Conservation (phyloP, 2,797 vertebrate species). For the Hoplostethus atlanticus region DNA sequence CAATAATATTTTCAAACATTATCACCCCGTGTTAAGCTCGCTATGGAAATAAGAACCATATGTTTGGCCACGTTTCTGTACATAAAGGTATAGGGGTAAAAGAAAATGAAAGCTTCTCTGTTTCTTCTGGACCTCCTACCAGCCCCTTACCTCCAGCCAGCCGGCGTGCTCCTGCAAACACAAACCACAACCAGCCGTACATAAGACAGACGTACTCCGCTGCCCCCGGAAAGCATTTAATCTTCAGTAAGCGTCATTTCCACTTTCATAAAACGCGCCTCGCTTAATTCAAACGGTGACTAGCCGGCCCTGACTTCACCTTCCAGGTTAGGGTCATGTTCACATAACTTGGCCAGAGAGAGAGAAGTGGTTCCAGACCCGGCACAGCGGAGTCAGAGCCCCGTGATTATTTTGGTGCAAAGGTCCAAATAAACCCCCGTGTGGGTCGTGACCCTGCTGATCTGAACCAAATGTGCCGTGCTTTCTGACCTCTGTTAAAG, state of each 20-base stretch:
- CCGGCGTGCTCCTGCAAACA: constrained; percentile 52
- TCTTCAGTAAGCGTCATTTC: constrained; percentile 50
- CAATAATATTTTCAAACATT: constrained; percentile 60
- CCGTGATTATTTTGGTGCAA: constrained; percentile 78
- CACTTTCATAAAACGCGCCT: constrained; percentile 47
- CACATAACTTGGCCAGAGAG: constrained; percentile 12
- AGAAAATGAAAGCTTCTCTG: constrained; percentile 60
- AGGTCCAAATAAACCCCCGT: constrained; percentile 76
- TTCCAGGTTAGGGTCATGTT: constrained; percentile 54
- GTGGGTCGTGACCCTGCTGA: constrained; percentile 73
- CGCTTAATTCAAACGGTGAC: constrained; percentile 60
- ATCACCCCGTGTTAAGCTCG: constrained; percentile 59
- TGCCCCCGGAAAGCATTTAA: constrained; percentile 40
- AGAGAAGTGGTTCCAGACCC: constrained; percentile 77
- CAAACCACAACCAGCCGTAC: constrained; percentile 54
- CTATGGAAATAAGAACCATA: constrained; percentile 68
- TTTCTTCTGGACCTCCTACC: constrained; percentile 69
- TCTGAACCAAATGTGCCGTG: constrained; percentile 79
- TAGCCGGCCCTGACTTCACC: constrained; percentile 33
- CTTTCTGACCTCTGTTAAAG: constrained; percentile 65
- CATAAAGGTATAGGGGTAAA: constrained; percentile 49
- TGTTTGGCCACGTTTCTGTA: constrained; percentile 55
- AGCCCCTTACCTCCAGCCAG: constrained; percentile 66
- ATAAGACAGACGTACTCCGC: constrained; percentile 47
- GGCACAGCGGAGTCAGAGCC: constrained; percentile 67